phyloP scores from a whole-genome alignment of 1,140 invertebrate genomes.

The Heterodera schachtii region DNA sequence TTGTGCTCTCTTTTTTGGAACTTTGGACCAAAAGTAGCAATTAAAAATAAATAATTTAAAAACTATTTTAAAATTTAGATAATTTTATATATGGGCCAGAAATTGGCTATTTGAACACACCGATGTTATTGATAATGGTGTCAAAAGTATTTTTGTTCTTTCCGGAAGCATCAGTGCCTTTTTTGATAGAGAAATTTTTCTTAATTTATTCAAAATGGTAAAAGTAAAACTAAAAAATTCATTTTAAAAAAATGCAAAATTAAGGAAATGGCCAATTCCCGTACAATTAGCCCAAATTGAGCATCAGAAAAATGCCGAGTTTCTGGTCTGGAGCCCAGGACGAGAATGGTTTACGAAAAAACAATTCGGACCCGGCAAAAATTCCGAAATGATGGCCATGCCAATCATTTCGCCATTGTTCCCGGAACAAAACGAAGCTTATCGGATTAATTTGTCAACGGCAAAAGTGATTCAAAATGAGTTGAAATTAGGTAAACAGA shows the following conservation, averaged over 20 bases:
- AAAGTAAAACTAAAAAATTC: not conserved
- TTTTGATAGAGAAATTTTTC: conserved; percentile 16
- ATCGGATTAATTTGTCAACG: conserved; percentile 9
- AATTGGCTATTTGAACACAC: conserved; percentile 9
- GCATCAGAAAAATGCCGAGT: not conserved
- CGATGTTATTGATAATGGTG: not conserved
- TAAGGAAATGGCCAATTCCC: conserved; percentile 15
- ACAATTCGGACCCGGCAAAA: too few relatives aligned
- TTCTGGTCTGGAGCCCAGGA: not conserved
- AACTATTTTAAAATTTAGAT: conserved; percentile 3
- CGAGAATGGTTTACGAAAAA: too few relatives aligned
- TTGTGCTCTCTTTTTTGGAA: not conserved
- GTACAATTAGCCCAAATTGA: not conserved
- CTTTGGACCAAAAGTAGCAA: not conserved
- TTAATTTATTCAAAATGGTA: conserved; percentile 21
- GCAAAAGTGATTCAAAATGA: conserved; percentile 14
- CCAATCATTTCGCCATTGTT: conserved; percentile 18
- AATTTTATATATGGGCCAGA: not conserved
- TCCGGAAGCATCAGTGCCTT: conserved; percentile 2
- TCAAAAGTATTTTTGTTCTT: conserved; percentile 10
- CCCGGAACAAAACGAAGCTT: conserved; percentile 17
- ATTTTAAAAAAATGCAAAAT: not conserved
- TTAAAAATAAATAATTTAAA: not conserved
- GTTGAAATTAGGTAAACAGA: conserved; percentile 3
- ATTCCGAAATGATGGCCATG: not conserved